A percentile compares a stretch with the other conserved stretches of the same genome.
phyloP scores from a whole-genome alignment of 2,888 invertebrate species.

The Gortyna flavago region DNA sequence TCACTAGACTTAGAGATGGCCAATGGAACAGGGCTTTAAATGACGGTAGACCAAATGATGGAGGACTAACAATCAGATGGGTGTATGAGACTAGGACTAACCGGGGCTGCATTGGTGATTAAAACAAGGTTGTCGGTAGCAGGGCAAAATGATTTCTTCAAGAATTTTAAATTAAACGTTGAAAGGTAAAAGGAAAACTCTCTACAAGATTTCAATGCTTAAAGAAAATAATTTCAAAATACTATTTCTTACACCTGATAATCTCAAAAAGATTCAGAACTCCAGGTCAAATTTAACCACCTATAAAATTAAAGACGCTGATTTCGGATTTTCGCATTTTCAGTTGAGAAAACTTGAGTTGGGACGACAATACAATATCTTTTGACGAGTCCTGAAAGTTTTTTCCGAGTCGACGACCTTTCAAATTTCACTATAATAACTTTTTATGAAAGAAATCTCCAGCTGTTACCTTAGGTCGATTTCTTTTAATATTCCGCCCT shows the following conservation, averaged over 20 bases:
- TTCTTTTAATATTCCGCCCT: slow-evolving; percentile 40
- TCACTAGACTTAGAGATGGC: no score
- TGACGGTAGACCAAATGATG: neutral
- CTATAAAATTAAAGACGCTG: neutral
- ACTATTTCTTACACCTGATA: neutral
- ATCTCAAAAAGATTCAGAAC: neutral
- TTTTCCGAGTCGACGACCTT: slow-evolving; percentile 15
- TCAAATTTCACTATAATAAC: slow-evolving; percentile 45
- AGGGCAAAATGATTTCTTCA: neutral
- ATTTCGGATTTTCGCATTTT: neutral
- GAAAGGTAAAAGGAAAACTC: neutral
- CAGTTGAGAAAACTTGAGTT: neutral
- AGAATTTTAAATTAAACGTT: neutral
- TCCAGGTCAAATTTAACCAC: neutral
- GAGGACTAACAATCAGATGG: neutral
- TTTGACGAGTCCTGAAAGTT: slow-evolving; percentile 10
- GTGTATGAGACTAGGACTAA: neutral
- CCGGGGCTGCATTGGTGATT: no score
- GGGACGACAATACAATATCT: slow-evolving; percentile 10
- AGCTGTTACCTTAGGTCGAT: slow-evolving; percentile 43
- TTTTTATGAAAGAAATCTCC: slow-evolving; percentile 25
- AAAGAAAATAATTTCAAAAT: no score
- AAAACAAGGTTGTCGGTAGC: no score
- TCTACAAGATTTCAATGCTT: neutral
- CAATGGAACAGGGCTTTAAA: neutral